phyloP scores from a whole-genome alignment of 2,888 invertebrate genomes.

The Nymphalis c-album region DNA sequence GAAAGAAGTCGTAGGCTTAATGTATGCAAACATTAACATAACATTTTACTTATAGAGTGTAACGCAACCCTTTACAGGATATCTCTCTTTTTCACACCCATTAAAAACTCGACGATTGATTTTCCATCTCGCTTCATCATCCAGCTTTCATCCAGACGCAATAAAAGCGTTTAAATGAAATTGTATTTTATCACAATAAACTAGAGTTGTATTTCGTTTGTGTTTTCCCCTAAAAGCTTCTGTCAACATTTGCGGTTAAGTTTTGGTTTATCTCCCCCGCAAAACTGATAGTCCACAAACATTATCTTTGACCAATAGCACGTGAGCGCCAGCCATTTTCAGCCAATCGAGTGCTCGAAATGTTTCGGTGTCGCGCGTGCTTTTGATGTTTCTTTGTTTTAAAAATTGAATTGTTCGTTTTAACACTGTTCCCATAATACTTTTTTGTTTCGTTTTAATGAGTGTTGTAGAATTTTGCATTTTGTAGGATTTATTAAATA shows the following conservation, averaged over 20 bases:
- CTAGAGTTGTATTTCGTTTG: constrained; percentile 48
- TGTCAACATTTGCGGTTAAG: constrained; percentile 75
- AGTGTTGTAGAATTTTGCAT: constrained; percentile 23
- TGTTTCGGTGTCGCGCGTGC: constrained; percentile 58
- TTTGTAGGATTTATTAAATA: constrained; percentile 2
- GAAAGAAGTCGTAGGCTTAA: constrained; percentile 29
- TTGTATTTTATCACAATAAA: constrained; percentile 32
- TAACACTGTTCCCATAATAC: constrained; percentile 28
- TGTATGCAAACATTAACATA: constrained; percentile 37
- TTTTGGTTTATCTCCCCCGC: constrained; percentile 76
- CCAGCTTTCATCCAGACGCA: constrained; percentile 36
- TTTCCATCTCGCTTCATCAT: constrained; percentile 58
- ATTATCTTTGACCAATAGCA: constrained; percentile 81
- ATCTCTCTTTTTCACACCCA: constrained; percentile 51
- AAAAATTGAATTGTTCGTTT: constrained; percentile 35
- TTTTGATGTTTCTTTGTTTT: constrained; percentile 50
- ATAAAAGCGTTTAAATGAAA: constrained; percentile 23
- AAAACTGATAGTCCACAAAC: constrained; percentile 73
- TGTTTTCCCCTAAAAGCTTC: constrained; percentile 46
- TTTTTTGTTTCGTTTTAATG: constrained; percentile 26
- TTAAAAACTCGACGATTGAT: constrained; percentile 48
- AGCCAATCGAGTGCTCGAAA: constrained; percentile 67
- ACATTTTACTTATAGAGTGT: constrained; percentile 40
- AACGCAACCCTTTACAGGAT: constrained; percentile 46
- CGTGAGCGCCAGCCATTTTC: constrained; percentile 64